Evolutionary conservation across 2,888 invertebrate genomes (phyloP), one percentile per base, ranked within the genome.

Genomic region (Ethmia dodecea): DNA sequence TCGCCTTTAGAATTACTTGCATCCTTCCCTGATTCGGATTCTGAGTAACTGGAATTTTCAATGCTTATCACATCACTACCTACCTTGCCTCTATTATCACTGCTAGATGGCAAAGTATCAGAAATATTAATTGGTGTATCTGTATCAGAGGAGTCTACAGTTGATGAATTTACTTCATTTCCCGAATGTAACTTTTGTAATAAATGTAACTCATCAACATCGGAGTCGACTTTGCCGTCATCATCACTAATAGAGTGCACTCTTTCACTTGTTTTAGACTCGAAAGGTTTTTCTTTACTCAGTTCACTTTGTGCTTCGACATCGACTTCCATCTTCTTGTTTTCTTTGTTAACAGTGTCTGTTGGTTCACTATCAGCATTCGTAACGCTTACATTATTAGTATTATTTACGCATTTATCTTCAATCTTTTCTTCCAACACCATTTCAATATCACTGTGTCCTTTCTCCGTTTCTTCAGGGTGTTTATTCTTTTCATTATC

Each of bases 11-110:
- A 24, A 28, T 49, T 47, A 28, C 35, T 35, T 12, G 39, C 37
- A 35, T 47, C 42, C 43, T 55, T 55, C 30, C 49, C 52, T 8
- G 30, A 40, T 45, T 81, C 80, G 4, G 66, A 62, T 53, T 80
- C 83, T 10, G 83, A 81, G 42, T 68, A 77, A 56, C 76, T 83
- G 2, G 84, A 84, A 50, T 84, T 74, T 64, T 81, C 84, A 45
- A 83, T 80, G 43, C 84, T 84, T 13, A 84, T 79, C 10, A 83
- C 66, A 42, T 74, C 74, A 47, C 55, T 53, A 0, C 33, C 14
- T 12, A 28, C 25, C 15, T 45, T 51, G 29, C 49, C 60, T 38
- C 48, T 56, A 35, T 45, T 53, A 11, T 68, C 68, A 40, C 59
- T 61, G 32, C 61, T 62, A 10, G 74, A 71, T 18, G 61, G 67